Percentiles rank a stretch among this genome's conserved stretches.
These are phyloP conservation scores for Bombus difficillimus DNA, from an alignment of 1,140 invertebrate genomes.

Conservation along the genomic window DNA sequence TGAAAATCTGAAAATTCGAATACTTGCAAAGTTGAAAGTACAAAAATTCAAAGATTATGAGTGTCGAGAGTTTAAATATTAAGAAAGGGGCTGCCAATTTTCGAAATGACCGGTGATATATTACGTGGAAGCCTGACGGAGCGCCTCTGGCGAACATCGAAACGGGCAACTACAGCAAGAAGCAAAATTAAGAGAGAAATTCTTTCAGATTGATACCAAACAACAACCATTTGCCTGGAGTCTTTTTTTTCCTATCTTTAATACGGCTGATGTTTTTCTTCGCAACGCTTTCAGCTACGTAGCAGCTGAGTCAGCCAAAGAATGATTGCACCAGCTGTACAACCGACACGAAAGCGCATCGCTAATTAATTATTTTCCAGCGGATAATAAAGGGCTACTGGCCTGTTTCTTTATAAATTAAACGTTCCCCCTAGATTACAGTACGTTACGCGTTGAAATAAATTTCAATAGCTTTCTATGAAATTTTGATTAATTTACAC, in stretches of 20 bases:
- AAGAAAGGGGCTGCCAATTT: background rate
- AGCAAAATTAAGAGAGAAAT: conserved; percentile 22
- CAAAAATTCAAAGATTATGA: rapidly evolving
- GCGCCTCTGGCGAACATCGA: background rate
- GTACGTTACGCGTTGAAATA: background rate
- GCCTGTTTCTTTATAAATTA: conserved; percentile 48
- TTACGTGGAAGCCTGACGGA: background rate
- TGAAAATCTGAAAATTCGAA: background rate
- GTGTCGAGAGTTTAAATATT: background rate
- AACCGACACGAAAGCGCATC: conserved; percentile 37
- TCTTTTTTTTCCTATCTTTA: conserved; percentile 40
- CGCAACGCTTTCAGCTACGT: conserved; percentile 32
- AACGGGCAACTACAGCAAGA: background rate
- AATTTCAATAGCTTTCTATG: background rate
- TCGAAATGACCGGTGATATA: background rate
- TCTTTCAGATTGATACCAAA: conserved; percentile 45
- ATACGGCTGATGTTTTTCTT: conserved; percentile 49
- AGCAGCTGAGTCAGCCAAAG: conserved; percentile 56
- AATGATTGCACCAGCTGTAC: conserved; percentile 54
- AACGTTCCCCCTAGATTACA: background rate
- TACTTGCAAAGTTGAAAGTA: rapidly evolving
- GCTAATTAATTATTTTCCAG: conserved; percentile 66
- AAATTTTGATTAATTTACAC: conserved; percentile 13
- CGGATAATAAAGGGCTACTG: conserved; percentile 48
- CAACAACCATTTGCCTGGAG: conserved; percentile 32